Evolutionary conservation across 1,140 invertebrate genomes (phyloP), one percentile per base, ranked within the genome.

Genomic region (Drosophila athabasca): DNA sequence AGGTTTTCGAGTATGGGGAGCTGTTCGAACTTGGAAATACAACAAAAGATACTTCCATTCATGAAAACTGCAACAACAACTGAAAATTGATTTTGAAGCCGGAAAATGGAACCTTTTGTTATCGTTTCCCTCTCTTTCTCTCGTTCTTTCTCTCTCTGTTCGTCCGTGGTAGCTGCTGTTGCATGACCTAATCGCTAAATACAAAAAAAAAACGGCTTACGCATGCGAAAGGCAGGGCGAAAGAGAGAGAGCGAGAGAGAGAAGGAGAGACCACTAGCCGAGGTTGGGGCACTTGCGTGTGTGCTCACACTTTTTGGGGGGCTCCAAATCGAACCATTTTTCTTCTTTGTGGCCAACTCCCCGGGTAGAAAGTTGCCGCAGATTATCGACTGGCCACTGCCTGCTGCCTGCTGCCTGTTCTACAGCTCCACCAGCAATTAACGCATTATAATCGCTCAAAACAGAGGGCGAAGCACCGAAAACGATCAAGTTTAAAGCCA

Each of bases 121-220:
- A 70, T 70, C 61, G 59, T 64, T 76, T 67, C 61, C 58, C 71
- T 79, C 65, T 45, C 52, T 72, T 26, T 39, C 11, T 39, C 31
- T 35, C 11, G 3, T 9, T 3, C 31, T 35, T 8, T 35, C 8
- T 35, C 31, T 35, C 31, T 39, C 35, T 39, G 11, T 39, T 39
- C 35, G 35, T 39, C 35, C 35, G 49, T 57, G 67, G 59, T 57
- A 66, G 70, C 69, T 73, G 72, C 62, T 82, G 62, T 83, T 79
- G 83, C 79, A 88, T 88, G 83, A 88, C 79, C 83, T 88, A 88
- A 88, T 88, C 83, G 83, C 67, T 88, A 79, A 73, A 79, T 72
- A 71, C 54, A 77, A 77, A 51, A 46, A 53, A 19, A 50, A 61
- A 57, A 68, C 59, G 54, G 65, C 62, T 66, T 61, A 69, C 75